phyloP scores from a whole-genome alignment of 1,140 invertebrate genomes.

The Saccostrea echinata region DNA sequence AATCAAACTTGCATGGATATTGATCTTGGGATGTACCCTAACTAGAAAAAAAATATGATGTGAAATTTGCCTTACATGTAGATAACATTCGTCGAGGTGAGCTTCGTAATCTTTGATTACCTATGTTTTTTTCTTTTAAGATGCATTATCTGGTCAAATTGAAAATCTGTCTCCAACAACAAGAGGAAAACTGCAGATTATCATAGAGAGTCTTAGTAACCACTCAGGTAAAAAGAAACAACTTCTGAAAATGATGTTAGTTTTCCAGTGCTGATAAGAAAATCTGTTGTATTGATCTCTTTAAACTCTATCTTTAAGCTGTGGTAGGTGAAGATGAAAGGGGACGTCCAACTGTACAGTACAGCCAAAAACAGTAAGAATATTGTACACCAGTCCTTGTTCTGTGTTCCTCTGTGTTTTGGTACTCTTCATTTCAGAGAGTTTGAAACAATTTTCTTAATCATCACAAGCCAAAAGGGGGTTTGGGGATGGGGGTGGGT shows the following conservation, averaged over 20 bases:
- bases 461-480: no score
- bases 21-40: no score
- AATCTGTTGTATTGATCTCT: not conserved
- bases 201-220: slow-evolving; percentile 22
- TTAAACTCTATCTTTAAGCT: slow-evolving; percentile 39
- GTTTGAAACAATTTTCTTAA: no score
- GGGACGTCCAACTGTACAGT: slow-evolving; percentile 50
- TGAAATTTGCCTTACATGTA: no score
- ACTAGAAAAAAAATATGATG: no score
- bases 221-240: not conserved
- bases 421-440: no score
- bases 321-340: slow-evolving; percentile 41
- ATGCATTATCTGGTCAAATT: not conserved
- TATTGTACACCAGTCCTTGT: not conserved
- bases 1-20: no score
- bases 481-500: no score
- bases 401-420: no score
- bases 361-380: slow-evolving; percentile 11
- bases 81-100: no score
- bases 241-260: not conserved
- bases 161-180: slow-evolving; percentile 19
- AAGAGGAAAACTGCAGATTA: not conserved
- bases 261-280: no score
- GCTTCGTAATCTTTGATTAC: no score
- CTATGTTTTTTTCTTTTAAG: not conserved